Percentiles rank a stretch among this genome's conserved stretches.
These are phyloP conservation scores for Caenorhabditis sp. DNA, from an alignment of 2,888 invertebrate species.

Conservation along the genomic window DNA sequence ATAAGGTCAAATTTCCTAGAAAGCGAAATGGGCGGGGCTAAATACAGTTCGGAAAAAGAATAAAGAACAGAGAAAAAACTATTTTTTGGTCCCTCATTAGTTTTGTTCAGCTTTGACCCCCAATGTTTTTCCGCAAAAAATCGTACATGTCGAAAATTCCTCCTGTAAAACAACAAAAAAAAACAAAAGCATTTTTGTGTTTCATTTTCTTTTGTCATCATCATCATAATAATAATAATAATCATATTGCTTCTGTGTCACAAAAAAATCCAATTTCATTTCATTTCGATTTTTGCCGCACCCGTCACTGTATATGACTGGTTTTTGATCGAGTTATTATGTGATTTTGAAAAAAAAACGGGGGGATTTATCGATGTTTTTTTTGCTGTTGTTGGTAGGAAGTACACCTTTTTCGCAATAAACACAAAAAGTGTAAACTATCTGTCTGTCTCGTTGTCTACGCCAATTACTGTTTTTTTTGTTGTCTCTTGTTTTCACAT, in stretches of 20 bases:
- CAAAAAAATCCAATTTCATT: neutral
- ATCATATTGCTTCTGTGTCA: neutral
- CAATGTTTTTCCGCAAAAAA: too few relatives aligned
- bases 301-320: neutral
- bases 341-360: too few relatives aligned
- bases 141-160: too few relatives aligned
- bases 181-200: too few relatives aligned
- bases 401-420: neutral
- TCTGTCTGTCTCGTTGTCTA: neutral
- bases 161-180: too few relatives aligned
- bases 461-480: neutral
- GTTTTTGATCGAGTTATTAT: neutral
- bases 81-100: too few relatives aligned
- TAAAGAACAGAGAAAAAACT: too few relatives aligned
- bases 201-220: neutral
- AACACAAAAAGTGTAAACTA: neutral
- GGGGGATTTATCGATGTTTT: neutral
- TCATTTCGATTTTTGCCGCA: neutral
- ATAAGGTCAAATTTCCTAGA: too few relatives aligned
- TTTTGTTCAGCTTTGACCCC: too few relatives aligned
- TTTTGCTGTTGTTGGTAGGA: neutral
- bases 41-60: too few relatives aligned
- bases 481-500: neutral
- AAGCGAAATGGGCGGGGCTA: too few relatives aligned
- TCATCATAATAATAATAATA: neutral